These are phyloP conservation scores for Therioaphis trifolii DNA, from an alignment of 2,888 invertebrate species.

Conservation along the genomic window DNA sequence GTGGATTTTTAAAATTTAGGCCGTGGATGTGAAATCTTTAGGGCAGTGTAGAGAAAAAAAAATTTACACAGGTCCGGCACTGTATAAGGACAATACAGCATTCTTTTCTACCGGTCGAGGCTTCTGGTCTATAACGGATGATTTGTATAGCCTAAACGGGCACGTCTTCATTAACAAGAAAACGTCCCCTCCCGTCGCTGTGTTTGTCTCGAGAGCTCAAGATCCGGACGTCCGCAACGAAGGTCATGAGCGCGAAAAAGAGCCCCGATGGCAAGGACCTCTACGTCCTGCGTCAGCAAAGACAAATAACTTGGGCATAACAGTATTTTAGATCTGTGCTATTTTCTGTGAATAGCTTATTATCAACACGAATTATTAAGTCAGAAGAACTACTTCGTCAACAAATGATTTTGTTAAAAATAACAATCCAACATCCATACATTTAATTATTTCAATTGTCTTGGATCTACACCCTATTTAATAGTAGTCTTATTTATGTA, in stretches of 20 bases:
- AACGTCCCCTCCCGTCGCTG: constrained; percentile 4
- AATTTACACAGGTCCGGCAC: constrained; percentile 25
- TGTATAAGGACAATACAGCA: constrained; percentile 60
- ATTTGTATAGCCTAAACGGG: constrained; percentile 57
- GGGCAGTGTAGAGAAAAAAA: not conserved
- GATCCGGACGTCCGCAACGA: constrained; percentile 57
- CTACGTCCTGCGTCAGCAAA: not conserved
- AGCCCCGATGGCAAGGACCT: constrained; percentile 53
- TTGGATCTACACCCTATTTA: not conserved
- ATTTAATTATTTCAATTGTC: constrained; percentile 14
- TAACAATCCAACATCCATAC: not conserved
- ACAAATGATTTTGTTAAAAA: constrained; percentile 22
- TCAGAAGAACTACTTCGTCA: not conserved
- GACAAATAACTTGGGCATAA: constrained; percentile 1
- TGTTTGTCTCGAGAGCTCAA: not conserved
- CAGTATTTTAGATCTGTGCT: constrained; percentile 8
- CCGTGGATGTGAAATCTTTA: constrained; percentile 41
- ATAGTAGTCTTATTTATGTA: too few relatives aligned
- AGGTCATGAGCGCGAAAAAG: constrained; percentile 50
- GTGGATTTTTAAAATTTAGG: constrained; percentile 36
- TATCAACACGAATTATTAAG: not conserved
- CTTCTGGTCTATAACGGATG: constrained; percentile 59
- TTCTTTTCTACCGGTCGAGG: constrained; percentile 29
- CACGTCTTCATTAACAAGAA: constrained; percentile 62
- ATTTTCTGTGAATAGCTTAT: constrained; percentile 23